Percentiles rank a stretch among this genome's conserved stretches.
Evolutionary conservation across 2,113 vertebrate species (phyloP).

Genomic region (Galemys pyrenaicus): DNA sequence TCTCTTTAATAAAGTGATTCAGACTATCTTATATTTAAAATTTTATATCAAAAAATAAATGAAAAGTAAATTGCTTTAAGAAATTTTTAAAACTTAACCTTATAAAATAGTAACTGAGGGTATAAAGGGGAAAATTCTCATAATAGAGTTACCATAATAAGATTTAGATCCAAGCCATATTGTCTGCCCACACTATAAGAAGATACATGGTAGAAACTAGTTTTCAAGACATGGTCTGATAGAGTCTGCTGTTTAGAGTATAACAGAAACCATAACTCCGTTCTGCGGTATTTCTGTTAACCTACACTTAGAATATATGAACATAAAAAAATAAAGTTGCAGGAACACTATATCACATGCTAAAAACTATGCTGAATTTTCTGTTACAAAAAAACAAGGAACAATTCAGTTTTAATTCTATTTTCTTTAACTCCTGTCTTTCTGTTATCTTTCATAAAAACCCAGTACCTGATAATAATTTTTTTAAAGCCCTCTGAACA

Average conservation of each 20-base stretch:
- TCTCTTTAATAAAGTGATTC: conserved; percentile 4
- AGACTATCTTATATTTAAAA: conserved; percentile 20
- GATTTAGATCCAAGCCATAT: not conserved
- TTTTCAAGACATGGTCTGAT: not conserved
- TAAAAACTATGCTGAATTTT: not conserved
- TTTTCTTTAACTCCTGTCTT: not conserved
- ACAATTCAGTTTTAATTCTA: not conserved
- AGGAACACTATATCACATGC: not conserved
- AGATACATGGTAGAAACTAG: not conserved
- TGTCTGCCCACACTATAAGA: not conserved
- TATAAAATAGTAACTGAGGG: not conserved
- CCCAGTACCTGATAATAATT: not conserved
- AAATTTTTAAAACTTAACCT: not conserved
- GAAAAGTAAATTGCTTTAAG: not conserved
- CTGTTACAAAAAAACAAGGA: not conserved
- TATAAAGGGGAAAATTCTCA: not conserved
- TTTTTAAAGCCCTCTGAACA: not conserved
- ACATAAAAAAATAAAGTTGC: not conserved
- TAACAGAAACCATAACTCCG: not conserved
- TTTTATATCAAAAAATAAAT: not conserved
- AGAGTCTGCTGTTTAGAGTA: not conserved
- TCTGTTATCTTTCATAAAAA: not conserved
- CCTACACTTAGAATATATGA: not conserved
- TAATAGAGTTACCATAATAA: not conserved
- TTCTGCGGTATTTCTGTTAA: not conserved